Conservation (phyloP, 2,113 vertebrate species). For the Vicugna pacos region DNA sequence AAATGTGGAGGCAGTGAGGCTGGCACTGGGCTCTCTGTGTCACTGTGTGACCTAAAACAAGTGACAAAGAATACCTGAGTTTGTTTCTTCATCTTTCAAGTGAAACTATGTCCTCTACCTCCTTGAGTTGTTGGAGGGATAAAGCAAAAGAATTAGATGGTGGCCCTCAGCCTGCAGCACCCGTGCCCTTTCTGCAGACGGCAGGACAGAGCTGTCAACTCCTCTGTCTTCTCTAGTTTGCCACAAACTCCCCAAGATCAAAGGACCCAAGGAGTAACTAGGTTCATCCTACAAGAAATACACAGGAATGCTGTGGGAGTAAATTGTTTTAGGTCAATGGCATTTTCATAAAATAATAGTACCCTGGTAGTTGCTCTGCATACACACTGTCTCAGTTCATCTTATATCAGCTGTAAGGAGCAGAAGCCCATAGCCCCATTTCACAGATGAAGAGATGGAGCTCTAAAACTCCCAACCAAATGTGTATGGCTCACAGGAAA, state of each 20-base stretch:
- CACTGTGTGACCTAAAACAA: not conserved
- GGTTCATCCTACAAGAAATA: constrained; percentile 61
- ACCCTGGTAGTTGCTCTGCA: fast-evolving
- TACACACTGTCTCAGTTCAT: not conserved
- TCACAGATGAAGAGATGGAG: not conserved
- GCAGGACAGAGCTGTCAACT: not conserved
- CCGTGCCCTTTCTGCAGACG: not conserved
- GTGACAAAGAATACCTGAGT: not conserved
- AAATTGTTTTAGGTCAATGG: not conserved
- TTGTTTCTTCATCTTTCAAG: not conserved
- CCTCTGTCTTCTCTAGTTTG: not conserved
- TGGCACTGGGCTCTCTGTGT: not conserved
- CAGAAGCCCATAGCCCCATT: not conserved
- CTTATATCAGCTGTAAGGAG: not conserved
- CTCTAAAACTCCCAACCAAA: not conserved
- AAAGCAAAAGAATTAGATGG: not conserved
- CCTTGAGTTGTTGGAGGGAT: not conserved
- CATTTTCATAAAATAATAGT: constrained; percentile 45
- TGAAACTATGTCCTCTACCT: not conserved
- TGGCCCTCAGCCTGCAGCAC: not conserved
- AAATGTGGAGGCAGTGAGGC: not conserved
- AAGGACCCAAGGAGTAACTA: constrained; percentile 21
- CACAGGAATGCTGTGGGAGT: not conserved
- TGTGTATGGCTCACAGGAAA: not conserved
- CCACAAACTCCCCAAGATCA: not conserved